Base-by-base conservation (phyloP, 2,113 vertebrate genomes). In the Trogon melanurus region DNA sequence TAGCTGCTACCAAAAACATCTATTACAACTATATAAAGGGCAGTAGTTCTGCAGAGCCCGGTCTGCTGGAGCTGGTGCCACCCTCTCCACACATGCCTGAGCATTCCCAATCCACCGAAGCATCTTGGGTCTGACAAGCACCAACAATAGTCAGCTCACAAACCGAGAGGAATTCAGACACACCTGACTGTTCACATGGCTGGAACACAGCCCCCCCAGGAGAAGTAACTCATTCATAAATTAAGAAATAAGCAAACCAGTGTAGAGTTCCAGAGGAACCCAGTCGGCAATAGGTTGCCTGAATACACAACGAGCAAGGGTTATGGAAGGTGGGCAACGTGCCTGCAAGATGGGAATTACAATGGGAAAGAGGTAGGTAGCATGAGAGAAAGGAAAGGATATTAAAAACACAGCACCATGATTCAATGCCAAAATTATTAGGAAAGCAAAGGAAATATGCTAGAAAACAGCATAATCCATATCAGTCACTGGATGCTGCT, bases 371-470 rank as follows among this genome's bases (percentile, higher is more conserved):
- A 78, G 66, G 80, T 30, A 89, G 70, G 65, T 69, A 88, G 69
- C 82, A 50, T 45, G 3, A 25, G 85, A 45, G 79, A 27, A 69
- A 80, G 56, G 70, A 85, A 29, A 93, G 92, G 85, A 93, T 96
- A 96, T 95, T 96, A 79, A 92, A 96, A 96, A 26, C 83, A 48
- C 83, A 51, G 36, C 60, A 89, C 94, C 86, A 27, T 88, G 95
- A 81, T 91, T 98, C 97, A 95, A 79, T 95, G 97, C 91, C 96
- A 97, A 34, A 75, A 53, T 73, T 67, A 65, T 74, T 61, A 67
- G 75, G 76, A 51, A 80, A 90, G 91, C 57, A 19, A 36, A 71
- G 95, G 89, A 93, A 79, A 94, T 32, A 41, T 47, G 58, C 81
- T 91, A 73, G 86, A 61, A 38, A 95, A 93, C 79, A 58, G 86